phyloP scores from a whole-genome alignment of 2,888 invertebrate species.

The Drosophila lacicola region DNA sequence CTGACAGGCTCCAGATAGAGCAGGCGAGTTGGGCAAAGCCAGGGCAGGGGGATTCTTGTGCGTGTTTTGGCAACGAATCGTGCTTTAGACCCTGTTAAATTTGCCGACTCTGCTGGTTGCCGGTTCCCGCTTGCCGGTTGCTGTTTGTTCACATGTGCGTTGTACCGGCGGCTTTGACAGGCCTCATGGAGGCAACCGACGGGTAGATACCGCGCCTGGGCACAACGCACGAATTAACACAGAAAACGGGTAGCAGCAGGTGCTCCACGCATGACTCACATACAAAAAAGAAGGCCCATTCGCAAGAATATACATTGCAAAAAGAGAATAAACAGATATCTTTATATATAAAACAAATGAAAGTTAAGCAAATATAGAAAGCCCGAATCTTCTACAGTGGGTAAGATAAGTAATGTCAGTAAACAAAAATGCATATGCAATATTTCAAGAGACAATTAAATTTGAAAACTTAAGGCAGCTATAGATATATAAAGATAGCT shows the following conservation, averaged over 20 bases:
- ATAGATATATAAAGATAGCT: background rate
- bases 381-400: conserved; percentile 11
- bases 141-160: conserved; percentile 41
- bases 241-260: conserved; percentile 64
- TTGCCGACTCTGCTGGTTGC: conserved; percentile 48
- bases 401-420: background rate
- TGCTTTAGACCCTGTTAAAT: conserved; percentile 58
- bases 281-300: conserved; percentile 47
- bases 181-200: conserved; percentile 48
- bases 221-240: conserved; percentile 75
- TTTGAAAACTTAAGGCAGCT: background rate
- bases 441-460: too few relatives aligned
- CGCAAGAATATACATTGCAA: conserved; percentile 32
- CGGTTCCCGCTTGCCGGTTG: conserved; percentile 15
- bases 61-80: conserved; percentile 54
- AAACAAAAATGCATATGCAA: too few relatives aligned
- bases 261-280: conserved; percentile 71
- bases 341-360: conserved; percentile 15
- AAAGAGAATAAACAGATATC: conserved; percentile 16
- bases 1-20: conserved; percentile 19
- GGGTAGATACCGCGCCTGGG: conserved; percentile 40
- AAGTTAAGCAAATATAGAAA: conserved; percentile 20
- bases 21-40: background rate
- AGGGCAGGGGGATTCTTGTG: conserved; percentile 12
- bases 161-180: conserved; percentile 63